phyloP scores from a whole-genome alignment of 2,113 vertebrate species.

The Hipposideros armiger region DNA sequence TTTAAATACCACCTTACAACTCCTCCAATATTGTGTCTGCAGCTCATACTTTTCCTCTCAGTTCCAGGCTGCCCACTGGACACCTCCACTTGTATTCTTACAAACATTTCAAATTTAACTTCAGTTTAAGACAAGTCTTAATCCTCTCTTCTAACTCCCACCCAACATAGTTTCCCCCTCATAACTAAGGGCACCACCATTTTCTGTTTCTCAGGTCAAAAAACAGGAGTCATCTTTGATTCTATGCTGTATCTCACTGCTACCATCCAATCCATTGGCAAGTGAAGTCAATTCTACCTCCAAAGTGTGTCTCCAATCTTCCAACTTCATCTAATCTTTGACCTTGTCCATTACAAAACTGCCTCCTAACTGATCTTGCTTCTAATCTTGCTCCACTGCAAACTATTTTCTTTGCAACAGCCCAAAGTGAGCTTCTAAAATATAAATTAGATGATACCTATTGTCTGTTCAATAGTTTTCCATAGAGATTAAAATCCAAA shows the following conservation, averaged over 20 bases:
- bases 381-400: neutral
- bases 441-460: neutral
- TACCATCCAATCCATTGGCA: neutral
- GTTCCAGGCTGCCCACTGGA: neutral
- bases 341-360: neutral
- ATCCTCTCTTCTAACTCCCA: neutral
- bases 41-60: neutral
- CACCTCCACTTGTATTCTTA: neutral
- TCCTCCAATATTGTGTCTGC: neutral
- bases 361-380: neutral
- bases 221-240: neutral
- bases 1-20: neutral
- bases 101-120: neutral
- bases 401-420: neutral
- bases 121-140: neutral
- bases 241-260: neutral
- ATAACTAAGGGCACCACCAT: neutral
- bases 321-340: neutral
- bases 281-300: neutral
- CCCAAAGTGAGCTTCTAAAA: neutral
- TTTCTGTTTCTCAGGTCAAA: neutral
- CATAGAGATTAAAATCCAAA: constrained; percentile 26
- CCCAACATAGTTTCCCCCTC: neutral
- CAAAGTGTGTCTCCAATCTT: neutral
- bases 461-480: neutral